phyloP scores from a whole-genome alignment of 1,140 invertebrate genomes.

The Phocides pigmalion region DNA sequence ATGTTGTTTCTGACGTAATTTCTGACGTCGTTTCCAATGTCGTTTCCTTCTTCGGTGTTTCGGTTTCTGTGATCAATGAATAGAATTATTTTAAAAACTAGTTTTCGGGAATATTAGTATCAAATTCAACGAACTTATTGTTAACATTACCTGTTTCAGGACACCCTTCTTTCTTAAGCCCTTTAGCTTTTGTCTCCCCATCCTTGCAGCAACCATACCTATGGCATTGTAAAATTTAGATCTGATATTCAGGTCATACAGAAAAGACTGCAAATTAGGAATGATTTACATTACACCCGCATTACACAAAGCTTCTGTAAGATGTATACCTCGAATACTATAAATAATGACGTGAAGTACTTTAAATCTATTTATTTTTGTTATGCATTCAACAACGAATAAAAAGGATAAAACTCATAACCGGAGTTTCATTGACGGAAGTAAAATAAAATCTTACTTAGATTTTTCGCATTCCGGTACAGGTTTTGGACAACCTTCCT shows the following conservation, averaged over 20 bases:
- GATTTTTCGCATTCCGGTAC: conserved; percentile 86
- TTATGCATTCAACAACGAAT: conserved; percentile 1
- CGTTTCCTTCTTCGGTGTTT: conserved; percentile 4
- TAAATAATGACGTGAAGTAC: no score
- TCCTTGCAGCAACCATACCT: conserved; percentile 92
- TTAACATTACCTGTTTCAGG: conserved; percentile 62
- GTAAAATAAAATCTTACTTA: conserved; percentile 73
- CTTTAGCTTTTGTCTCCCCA: conserved; percentile 87
- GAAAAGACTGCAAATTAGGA: no score
- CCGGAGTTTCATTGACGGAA: no score
- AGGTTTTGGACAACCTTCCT: conserved; percentile 91
- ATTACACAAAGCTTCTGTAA: no score
- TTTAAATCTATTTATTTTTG: conserved; percentile 9
- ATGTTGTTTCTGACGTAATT: conserved; percentile 14
- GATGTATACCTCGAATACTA: no score
- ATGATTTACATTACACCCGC: no score
- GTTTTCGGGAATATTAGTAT: no score
- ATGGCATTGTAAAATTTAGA: conserved; percentile 8
- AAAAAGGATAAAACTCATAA: no score
- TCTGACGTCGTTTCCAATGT: not conserved
- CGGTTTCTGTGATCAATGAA: conserved; percentile 23
- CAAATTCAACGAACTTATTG: not conserved
- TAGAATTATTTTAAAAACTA: not conserved
- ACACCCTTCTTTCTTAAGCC: conserved; percentile 88
- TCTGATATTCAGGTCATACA: no score